These are phyloP conservation scores for Lampris incognitus DNA, from an alignment of 2,113 vertebrate species.

Conservation along the genomic window DNA sequence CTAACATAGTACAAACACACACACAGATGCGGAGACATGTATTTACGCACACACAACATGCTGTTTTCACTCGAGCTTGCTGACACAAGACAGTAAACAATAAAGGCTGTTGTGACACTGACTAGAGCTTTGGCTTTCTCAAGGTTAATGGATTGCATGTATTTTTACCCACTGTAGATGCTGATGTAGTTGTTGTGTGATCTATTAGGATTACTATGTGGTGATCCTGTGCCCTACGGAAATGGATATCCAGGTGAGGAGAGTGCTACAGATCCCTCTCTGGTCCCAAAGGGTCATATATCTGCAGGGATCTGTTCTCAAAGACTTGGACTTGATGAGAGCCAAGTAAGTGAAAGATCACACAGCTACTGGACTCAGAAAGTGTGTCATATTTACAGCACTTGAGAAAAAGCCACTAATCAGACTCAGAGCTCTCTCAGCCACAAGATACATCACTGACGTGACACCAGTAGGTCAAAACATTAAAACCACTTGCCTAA, in stretches of 20 bases:
- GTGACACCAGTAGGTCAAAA: no score
- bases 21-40: background rate
- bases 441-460: no score
- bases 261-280: conserved; percentile 96
- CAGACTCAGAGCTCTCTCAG: no score
- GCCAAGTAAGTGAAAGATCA: conserved; percentile 88
- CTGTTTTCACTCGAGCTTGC: background rate
- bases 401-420: no score
- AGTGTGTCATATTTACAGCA: no score
- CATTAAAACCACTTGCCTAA: no score
- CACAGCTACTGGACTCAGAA: background rate
- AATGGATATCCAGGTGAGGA: conserved; percentile 94
- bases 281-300: conserved; percentile 98
- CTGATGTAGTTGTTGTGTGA: conserved; percentile 10
- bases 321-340: conserved; percentile 96
- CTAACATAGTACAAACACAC: background rate
- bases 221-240: conserved; percentile 96
- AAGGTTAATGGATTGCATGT: background rate
- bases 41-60: conserved; percentile 7
- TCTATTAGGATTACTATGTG: conserved; percentile 93
- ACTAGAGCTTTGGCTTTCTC: background rate
- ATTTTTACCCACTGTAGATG: background rate
- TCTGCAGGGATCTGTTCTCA: conserved; percentile 95
- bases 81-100: background rate
- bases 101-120: background rate